A percentile compares a stretch with the other conserved stretches of the same genome.
Evolutionary conservation across 2,797 vertebrate genomes (phyloP).

Genomic region (Cercopithecus petaurista): DNA sequence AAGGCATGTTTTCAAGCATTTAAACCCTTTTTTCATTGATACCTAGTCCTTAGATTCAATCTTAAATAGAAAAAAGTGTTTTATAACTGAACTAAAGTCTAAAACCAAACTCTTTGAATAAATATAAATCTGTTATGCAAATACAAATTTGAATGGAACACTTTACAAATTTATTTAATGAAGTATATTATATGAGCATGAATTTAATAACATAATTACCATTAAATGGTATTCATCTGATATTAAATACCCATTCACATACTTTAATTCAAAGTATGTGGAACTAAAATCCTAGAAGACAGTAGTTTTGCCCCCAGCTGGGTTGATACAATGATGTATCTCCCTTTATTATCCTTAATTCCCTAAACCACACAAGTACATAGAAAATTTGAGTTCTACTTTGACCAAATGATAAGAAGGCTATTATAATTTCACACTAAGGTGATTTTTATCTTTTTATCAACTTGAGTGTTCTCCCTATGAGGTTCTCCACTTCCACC

Average conservation of each 20-base stretch:
- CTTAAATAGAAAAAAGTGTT: slow-evolving; percentile 13
- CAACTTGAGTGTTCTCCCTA: not conserved
- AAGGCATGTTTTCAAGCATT: slow-evolving; percentile 1
- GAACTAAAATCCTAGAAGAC: not conserved
- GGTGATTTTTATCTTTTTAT: slow-evolving; percentile 53
- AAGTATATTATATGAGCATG: not conserved
- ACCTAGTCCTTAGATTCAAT: not conserved
- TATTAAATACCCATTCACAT: slow-evolving; percentile 24
- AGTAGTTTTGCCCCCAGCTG: not conserved
- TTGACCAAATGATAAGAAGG: slow-evolving; percentile 49
- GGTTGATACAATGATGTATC: not conserved
- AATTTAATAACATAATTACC: slow-evolving; percentile 1
- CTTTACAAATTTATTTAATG: slow-evolving; percentile 45
- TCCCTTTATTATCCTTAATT: slow-evolving; percentile 22
- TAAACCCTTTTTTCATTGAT: slow-evolving; percentile 1
- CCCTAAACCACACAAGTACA: not conserved
- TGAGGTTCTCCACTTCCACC: not conserved
- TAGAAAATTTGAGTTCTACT: slow-evolving; percentile 43
- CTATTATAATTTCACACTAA: slow-evolving; percentile 59
- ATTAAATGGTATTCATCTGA: slow-evolving; percentile 15
- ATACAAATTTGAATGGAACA: slow-evolving; percentile 26
- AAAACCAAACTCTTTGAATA: not conserved
- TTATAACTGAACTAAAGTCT: slow-evolving; percentile 17
- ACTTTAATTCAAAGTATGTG: not conserved
- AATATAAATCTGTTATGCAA: not conserved